phyloP scores from a whole-genome alignment of 1,140 invertebrate species.

The Trichoplusia ni region DNA sequence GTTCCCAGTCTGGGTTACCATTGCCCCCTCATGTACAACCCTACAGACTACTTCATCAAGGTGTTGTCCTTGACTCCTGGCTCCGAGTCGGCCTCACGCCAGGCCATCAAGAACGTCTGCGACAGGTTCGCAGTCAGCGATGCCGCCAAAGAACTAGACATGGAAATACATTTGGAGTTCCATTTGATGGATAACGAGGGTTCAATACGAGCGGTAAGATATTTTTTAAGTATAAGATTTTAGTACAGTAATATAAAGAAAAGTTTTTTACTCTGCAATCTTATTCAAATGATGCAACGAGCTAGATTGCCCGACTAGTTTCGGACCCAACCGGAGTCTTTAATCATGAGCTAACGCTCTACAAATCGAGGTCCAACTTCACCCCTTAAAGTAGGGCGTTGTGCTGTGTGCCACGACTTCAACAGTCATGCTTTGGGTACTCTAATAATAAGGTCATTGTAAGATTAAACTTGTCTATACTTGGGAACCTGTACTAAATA shows the following conservation, averaged over 20 bases:
- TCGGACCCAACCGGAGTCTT: too few relatives aligned
- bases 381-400: too few relatives aligned
- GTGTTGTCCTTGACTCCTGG: slow-evolving; percentile 91
- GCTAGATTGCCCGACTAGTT: too few relatives aligned
- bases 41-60: slow-evolving; percentile 95
- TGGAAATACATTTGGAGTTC: slow-evolving; percentile 85
- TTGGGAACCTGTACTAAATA: too few relatives aligned
- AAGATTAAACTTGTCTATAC: too few relatives aligned
- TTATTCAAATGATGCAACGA: too few relatives aligned
- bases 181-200: slow-evolving; percentile 81
- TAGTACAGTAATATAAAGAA: not conserved
- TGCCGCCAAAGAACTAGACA: slow-evolving; percentile 87
- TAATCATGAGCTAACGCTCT: too few relatives aligned
- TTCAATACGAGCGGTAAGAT: slow-evolving; percentile 43
- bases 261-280: too few relatives aligned
- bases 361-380: too few relatives aligned
- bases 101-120: slow-evolving; percentile 87
- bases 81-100: slow-evolving; percentile 85
- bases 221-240: not conserved
- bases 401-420: too few relatives aligned
- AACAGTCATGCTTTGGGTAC: too few relatives aligned
- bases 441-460: too few relatives aligned
- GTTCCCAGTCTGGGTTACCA: slow-evolving; percentile 86
- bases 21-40: slow-evolving; percentile 93
- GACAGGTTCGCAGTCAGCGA: slow-evolving; percentile 90